These are phyloP conservation scores for Lordiphosa clarofinis DNA, from an alignment of 1,140 invertebrate genomes.

Conservation along the genomic window DNA sequence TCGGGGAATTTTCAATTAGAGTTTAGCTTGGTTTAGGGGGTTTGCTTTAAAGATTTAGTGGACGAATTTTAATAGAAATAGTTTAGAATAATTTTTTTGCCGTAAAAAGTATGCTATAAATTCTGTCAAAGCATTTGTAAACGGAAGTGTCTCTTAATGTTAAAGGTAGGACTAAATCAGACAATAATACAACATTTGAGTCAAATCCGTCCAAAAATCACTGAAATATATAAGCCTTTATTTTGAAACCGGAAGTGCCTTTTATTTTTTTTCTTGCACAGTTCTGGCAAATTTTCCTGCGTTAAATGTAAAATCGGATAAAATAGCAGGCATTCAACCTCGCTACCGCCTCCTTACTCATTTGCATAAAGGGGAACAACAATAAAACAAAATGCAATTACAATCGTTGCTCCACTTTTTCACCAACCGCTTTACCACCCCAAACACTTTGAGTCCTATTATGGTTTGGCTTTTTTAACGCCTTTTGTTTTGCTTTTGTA, in stretches of 20 bases:
- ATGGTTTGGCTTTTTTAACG: conserved; percentile 30
- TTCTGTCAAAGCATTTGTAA: background rate
- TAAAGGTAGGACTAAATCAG: too few relatives aligned
- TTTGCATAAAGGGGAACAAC: conserved; percentile 6
- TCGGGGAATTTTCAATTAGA: conserved; percentile 65
- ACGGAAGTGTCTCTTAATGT: conserved; percentile 16
- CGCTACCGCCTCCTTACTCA: conserved; percentile 1
- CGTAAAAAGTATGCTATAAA: conserved; percentile 1
- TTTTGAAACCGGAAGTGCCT: conserved; percentile 15
- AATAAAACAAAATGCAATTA: conserved; percentile 10
- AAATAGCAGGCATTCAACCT: conserved; percentile 4
- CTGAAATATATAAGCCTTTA: too few relatives aligned
- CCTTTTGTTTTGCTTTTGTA: conserved; percentile 61
- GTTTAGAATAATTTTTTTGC: background rate
- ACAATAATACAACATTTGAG: too few relatives aligned
- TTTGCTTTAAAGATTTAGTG: too few relatives aligned
- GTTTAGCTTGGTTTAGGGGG: conserved; percentile 4
- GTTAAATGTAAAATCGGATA: conserved; percentile 57
- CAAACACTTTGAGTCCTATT: conserved; percentile 58
- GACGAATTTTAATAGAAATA: too few relatives aligned
- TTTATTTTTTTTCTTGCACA: conserved; percentile 18
- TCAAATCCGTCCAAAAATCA: too few relatives aligned
- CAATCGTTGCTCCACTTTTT: conserved; percentile 1
- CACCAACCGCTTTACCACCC: conserved; percentile 16
- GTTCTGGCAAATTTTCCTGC: conserved; percentile 20